These are phyloP conservation scores for Ladona fulva DNA, from an alignment of 1,140 invertebrate genomes.

Conservation along the genomic window DNA sequence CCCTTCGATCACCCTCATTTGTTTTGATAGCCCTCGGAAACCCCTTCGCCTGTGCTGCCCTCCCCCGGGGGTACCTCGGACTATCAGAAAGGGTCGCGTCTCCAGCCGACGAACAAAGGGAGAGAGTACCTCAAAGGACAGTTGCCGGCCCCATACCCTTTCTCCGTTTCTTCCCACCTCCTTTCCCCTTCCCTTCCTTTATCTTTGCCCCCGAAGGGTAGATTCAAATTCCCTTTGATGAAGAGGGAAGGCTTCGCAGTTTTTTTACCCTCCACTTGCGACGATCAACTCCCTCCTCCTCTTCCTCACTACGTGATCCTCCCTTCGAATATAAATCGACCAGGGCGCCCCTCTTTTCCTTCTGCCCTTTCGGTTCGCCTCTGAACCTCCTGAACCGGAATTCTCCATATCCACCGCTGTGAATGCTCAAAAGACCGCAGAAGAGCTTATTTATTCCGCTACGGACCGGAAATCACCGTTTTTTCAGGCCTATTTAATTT, in stretches of 20 bases:
- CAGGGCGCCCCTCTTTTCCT: background rate
- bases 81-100: background rate
- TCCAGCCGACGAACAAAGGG: background rate
- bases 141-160: constrained; percentile 5
- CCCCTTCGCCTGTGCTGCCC: background rate
- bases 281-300: background rate
- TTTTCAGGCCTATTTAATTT: too few relatives aligned
- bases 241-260: background rate
- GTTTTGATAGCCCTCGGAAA: constrained; percentile 4
- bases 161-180: background rate
- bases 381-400: background rate
- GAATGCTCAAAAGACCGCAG: too few relatives aligned
- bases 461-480: too few relatives aligned
- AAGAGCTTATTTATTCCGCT: too few relatives aligned
- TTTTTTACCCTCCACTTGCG: constrained; percentile 7
- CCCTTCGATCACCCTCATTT: constrained; percentile 7
- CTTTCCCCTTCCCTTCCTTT: background rate
- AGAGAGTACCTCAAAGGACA: background rate
- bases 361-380: background rate
- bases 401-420: too few relatives aligned
- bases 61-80: background rate
- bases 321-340: background rate
- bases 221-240: constrained; percentile 5
- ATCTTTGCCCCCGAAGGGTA: background rate
- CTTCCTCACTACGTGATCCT: background rate